Base-by-base conservation (phyloP, 2,113 vertebrate genomes). In the Nestor notabilis region DNA sequence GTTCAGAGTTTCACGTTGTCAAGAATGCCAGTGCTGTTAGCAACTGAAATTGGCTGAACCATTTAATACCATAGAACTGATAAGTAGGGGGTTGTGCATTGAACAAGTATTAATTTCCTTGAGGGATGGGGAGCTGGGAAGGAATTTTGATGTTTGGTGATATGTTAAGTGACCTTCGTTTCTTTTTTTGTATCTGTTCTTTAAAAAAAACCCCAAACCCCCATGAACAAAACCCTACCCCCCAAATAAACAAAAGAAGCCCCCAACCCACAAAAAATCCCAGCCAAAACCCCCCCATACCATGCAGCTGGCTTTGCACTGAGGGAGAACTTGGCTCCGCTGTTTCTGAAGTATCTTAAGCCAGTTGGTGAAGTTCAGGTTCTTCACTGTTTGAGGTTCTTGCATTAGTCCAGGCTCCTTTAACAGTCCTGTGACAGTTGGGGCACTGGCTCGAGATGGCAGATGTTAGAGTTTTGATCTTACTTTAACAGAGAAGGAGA, bases 1-100 rank as follows among this genome's bases (percentile, higher is more conserved):
- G 90, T 85, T 96, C 95, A 95, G 95, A 95, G 60, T 96, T 97
- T 95, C 91, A 80, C 56, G 68, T 97, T 97, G 91, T 96, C 95
- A 95, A 28, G 90, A 85, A 93, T 96, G 94, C 87, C 89, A 61
- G 55, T 82, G 94, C 65, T 95, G 87, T 58, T 81, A 75, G 88
- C 75, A 33, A 58, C 77, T 77, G 68, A 63, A 68, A 56, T 27
- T 82, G 70, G 60, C 78, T 91, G 94, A 86, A 12, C 61, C 28
- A 28, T 81, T 63, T 56, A 68, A 2, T 44, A n/a, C 64, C 52
- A 27, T 7, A 24, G 47, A 79, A 52, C 78, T 49, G 60, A 27
- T 23, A 24, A 60, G 41, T 5, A 44, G 27, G 43, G 33, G 3
- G 66, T 60, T 83, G 71, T 87, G 49, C 53, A n/a, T 18, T 79